phyloP scores from a whole-genome alignment of 2,113 vertebrate genomes.

The Delphinus delphis region DNA sequence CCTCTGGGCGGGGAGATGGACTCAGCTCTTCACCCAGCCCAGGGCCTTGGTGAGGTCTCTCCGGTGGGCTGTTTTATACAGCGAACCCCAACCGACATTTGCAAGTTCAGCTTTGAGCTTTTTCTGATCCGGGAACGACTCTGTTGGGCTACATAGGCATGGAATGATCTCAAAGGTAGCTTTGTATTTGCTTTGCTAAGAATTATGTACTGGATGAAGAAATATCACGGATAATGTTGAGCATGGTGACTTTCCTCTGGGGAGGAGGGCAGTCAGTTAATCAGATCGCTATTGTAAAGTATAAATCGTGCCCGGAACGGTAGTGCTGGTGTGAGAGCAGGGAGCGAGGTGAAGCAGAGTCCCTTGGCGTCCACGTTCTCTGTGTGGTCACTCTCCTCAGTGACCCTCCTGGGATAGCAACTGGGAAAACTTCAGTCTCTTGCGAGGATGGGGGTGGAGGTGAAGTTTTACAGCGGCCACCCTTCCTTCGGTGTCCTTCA shows the following conservation, averaged over 20 bases:
- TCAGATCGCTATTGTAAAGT: not conserved
- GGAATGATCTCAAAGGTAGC: not conserved
- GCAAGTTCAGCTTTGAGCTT: not conserved
- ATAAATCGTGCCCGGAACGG: not conserved
- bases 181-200: constrained; percentile 31
- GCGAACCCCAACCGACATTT: not conserved
- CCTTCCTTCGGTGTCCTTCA: not conserved
- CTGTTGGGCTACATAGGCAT: not conserved
- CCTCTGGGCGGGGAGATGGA: not conserved
- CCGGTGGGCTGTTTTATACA: not conserved
- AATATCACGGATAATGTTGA: not conserved
- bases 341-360: not conserved
- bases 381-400: not conserved
- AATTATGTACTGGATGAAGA: not conserved
- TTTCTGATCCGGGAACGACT: not conserved
- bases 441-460: not conserved
- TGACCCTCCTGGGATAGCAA: not conserved
- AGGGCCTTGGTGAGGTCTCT: not conserved
- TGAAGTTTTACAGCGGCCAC: not conserved
- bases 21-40: not conserved
- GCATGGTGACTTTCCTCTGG: not conserved
- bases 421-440: not conserved
- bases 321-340: not conserved
- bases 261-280: not conserved
- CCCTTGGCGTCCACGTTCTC: not conserved